These are phyloP conservation scores for Ylistrum balloti DNA, from an alignment of 1,140 invertebrate species.

Conservation along the genomic window DNA sequence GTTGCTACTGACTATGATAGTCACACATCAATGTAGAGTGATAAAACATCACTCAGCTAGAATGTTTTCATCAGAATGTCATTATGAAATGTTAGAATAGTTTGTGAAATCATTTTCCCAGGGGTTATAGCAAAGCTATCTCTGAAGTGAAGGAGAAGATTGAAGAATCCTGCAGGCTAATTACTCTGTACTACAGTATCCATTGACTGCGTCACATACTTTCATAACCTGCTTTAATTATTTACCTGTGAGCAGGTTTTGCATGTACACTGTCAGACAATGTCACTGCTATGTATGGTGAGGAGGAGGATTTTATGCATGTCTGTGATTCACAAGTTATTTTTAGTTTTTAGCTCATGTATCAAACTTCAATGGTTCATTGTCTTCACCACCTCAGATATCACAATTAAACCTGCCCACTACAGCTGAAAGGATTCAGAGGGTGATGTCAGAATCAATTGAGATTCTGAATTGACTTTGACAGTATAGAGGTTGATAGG, in stretches of 20 bases:
- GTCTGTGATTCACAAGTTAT: background rate
- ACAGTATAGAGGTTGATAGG: too few relatives aligned
- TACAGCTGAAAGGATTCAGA: too few relatives aligned
- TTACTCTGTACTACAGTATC: background rate
- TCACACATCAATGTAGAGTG: background rate
- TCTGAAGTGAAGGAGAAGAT: background rate
- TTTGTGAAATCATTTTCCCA: background rate
- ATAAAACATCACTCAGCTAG: background rate
- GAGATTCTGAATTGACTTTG: too few relatives aligned
- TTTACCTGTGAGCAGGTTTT: background rate
- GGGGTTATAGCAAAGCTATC: background rate
- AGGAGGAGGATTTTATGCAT: background rate
- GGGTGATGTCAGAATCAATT: too few relatives aligned
- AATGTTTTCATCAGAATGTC: background rate
- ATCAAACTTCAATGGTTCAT: too few relatives aligned
- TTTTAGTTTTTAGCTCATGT: background rate
- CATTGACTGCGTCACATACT: background rate
- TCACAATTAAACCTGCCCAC: too few relatives aligned
- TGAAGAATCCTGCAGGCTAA: background rate
- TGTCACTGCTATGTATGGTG: background rate
- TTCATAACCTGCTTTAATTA: background rate
- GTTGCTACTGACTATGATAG: too few relatives aligned
- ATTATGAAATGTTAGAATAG: background rate
- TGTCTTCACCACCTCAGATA: too few relatives aligned
- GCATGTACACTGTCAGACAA: background rate